These are phyloP conservation scores for Hylomyscus alleni DNA, from an alignment of 2,797 vertebrate species.

Conservation along the genomic window DNA sequence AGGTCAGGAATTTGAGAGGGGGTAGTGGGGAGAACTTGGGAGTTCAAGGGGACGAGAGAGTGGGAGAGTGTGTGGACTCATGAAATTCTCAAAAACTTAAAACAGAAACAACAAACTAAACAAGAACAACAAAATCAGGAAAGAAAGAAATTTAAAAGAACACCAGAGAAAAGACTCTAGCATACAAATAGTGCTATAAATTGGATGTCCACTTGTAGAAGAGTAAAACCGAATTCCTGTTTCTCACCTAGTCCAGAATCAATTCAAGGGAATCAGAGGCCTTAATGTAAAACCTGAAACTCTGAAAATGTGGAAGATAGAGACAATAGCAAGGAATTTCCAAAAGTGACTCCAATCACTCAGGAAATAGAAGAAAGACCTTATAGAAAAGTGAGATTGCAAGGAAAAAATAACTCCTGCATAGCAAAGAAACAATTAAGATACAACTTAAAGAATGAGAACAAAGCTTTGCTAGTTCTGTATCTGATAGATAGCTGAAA, in stretches of 20 bases:
- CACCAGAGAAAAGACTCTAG: not conserved
- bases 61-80: not conserved
- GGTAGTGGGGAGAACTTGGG: too few species aligned
- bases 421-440: not conserved
- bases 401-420: not conserved
- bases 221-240: not conserved
- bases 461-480: not conserved
- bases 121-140: not conserved
- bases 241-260: not conserved
- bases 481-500: not conserved
- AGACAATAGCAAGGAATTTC: not conserved
- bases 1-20: not conserved
- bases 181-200: not conserved
- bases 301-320: not conserved
- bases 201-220: not conserved
- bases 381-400: not conserved
- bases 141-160: not conserved
- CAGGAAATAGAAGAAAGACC: not conserved
- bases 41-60: not conserved
- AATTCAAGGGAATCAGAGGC: not conserved
- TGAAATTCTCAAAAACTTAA: not conserved
- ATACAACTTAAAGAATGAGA: not conserved
- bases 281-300: not conserved
- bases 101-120: not conserved
- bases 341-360: not conserved